These are phyloP conservation scores for Eremobia ochroleuca DNA, from an alignment of 2,888 invertebrate genomes.

Conservation along the genomic window DNA sequence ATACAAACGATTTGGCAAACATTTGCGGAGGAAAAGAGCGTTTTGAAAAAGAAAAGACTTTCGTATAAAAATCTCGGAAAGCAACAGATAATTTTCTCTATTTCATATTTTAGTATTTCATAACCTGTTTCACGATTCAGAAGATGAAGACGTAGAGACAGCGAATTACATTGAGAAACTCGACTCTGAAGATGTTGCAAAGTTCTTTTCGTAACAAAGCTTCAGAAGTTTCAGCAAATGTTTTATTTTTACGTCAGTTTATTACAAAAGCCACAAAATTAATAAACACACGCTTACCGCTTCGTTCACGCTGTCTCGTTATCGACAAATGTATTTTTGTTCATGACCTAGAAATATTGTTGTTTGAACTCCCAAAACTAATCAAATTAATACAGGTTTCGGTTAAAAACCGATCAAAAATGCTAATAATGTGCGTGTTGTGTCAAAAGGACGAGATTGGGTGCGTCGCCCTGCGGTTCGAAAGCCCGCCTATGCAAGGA, in stretches of 20 bases:
- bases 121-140: conserved; percentile 13
- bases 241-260: conserved; percentile 19
- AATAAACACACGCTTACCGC: conserved; percentile 12
- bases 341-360: conserved; percentile 35
- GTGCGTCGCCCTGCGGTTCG: conserved; percentile 84
- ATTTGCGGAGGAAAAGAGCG: not conserved
- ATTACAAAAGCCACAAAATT: conserved; percentile 16
- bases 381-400: conserved; percentile 52
- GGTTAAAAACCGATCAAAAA: conserved; percentile 69
- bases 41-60: conserved; percentile 19
- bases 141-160: conserved; percentile 11
- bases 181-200: conserved; percentile 16
- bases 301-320: conserved; percentile 22
- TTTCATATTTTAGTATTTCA: conserved; percentile 6
- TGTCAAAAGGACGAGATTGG: conserved; percentile 73
- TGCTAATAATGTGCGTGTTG: conserved; percentile 67
- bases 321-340: conserved; percentile 21
- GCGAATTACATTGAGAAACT: conserved; percentile 31
- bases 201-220: conserved; percentile 38
- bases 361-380: conserved; percentile 25
- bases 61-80: conserved; percentile 18
- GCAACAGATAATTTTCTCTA: not conserved
- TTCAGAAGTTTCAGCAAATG: conserved; percentile 41
- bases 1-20: conserved; percentile 17
- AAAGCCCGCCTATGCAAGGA: conserved; percentile 78